Percentiles rank a stretch among this genome's conserved stretches.
These are phyloP conservation scores for Marisa cornuarietis DNA, from an alignment of 1,140 invertebrate species.

Conservation along the genomic window DNA sequence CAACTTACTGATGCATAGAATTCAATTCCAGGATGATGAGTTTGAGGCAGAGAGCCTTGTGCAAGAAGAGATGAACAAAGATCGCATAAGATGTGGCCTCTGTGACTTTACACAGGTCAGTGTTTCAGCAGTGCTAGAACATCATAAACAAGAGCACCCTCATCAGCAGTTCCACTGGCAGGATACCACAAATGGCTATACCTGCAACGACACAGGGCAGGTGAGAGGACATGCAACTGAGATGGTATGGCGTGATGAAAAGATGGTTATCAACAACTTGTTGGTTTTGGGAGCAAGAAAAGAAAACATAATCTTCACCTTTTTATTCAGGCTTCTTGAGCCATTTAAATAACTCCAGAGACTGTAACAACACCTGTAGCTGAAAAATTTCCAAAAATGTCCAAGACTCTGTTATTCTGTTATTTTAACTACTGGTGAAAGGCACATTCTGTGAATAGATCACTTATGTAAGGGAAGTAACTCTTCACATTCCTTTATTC, in stretches of 20 bases:
- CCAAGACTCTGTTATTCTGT: too few relatives aligned
- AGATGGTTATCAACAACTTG: too few relatives aligned
- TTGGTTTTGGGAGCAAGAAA: too few relatives aligned
- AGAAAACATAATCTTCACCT: too few relatives aligned
- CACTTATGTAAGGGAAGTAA: too few relatives aligned
- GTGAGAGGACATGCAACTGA: slow-evolving; percentile 10
- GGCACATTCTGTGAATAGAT: too few relatives aligned
- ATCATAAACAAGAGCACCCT: slow-evolving; percentile 20
- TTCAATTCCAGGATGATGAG: slow-evolving; percentile 5
- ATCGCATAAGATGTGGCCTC: slow-evolving; percentile 27
- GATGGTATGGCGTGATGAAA: background rate
- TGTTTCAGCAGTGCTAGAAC: slow-evolving; percentile 16
- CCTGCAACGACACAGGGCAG: slow-evolving; percentile 25
- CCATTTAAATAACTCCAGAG: too few relatives aligned
- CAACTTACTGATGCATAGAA: background rate
- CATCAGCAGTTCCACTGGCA: slow-evolving; percentile 23
- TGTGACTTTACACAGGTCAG: slow-evolving; percentile 19
- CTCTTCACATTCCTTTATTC: background rate
- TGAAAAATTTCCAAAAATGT: too few relatives aligned
- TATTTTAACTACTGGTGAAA: too few relatives aligned
- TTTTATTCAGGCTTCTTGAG: too few relatives aligned
- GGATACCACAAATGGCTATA: slow-evolving; percentile 27
- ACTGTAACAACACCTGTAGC: too few relatives aligned
- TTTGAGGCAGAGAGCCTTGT: slow-evolving; percentile 6
- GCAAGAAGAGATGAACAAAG: slow-evolving; percentile 8